phyloP scores from a whole-genome alignment of 2,797 vertebrate species.

The Synaphobranchus kaupii region DNA sequence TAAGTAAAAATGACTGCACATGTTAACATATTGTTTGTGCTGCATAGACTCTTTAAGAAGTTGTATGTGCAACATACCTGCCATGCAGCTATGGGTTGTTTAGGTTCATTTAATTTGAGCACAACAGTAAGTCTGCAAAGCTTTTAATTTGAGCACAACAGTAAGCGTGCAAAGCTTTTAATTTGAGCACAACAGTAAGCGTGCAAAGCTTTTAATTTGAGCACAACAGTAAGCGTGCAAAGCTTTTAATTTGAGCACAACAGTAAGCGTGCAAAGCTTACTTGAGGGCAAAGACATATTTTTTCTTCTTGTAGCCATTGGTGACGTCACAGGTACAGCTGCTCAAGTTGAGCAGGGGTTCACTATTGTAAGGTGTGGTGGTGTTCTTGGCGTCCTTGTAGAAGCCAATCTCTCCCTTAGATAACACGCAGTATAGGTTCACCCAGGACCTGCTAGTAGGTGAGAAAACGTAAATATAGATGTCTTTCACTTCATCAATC shows the following conservation, averaged over 20 bases:
- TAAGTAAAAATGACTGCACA: not conserved
- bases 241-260: no score
- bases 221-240: not conserved
- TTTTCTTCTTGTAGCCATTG: conserved; percentile 96
- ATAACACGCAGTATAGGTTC: conserved; percentile 93
- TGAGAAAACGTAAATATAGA: not conserved
- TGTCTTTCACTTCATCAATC: conserved; percentile 36
- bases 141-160: conserved; percentile 44
- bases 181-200: not conserved
- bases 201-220: not conserved
- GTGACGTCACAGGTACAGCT: conserved; percentile 85
- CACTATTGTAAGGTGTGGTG: conserved; percentile 78
- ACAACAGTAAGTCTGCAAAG: not conserved
- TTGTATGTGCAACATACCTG: not conserved
- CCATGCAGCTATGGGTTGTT: not conserved
- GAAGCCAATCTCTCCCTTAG: conserved; percentile 91
- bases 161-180: not conserved
- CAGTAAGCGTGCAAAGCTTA: conserved; percentile 54
- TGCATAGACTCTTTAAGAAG: not conserved
- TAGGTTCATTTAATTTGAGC: not conserved
- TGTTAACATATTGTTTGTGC: not conserved
- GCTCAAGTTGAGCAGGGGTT: conserved; percentile 84
- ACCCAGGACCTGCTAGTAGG: conserved; percentile 88
- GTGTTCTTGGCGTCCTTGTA: conserved; percentile 91
- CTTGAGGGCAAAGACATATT: conserved; percentile 95